Percentiles rank a stretch among this genome's conserved stretches.
These are phyloP conservation scores for Aleiodes leptofemur DNA, from an alignment of 2,888 invertebrate genomes.

Conservation along the genomic window DNA sequence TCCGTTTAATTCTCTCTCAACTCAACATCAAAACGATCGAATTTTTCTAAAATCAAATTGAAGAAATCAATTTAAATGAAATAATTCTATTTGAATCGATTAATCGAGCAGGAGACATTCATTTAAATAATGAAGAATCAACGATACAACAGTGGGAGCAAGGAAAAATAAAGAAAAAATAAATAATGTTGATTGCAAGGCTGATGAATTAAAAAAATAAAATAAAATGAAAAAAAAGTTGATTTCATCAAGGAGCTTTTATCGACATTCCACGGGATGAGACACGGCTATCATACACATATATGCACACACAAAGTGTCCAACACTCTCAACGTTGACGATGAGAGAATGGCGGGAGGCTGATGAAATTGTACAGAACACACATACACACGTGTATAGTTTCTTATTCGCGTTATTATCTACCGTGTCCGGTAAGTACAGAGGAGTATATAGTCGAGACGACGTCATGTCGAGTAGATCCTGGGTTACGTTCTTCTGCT, in stretches of 20 bases:
- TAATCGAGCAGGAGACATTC: background rate
- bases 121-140: constrained; percentile 15
- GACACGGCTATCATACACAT: constrained; percentile 13
- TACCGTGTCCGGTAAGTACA: constrained; percentile 59
- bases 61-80: too few species aligned
- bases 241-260: constrained; percentile 37
- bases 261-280: constrained; percentile 37
- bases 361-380: constrained; percentile 33
- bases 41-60: too few species aligned
- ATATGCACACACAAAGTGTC: background rate
- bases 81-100: too few species aligned
- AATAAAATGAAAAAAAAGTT: constrained; percentile 18
- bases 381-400: constrained; percentile 57
- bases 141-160: too few species aligned
- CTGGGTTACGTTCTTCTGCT: constrained; percentile 36
- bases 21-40: too few species aligned
- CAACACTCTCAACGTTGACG: constrained; percentile 4
- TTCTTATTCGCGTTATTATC: constrained; percentile 67
- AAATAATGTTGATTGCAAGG: constrained; percentile 22
- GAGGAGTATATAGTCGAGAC: constrained; percentile 53
- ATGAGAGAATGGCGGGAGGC: constrained; percentile 42
- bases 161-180: background rate
- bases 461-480: constrained; percentile 42
- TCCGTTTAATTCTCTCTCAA: too few species aligned
- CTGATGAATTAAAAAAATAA: constrained; percentile 2